A percentile compares a stretch with the other conserved stretches of the same genome.
Evolutionary conservation across 2,888 invertebrate genomes (phyloP).

Genomic region (Nomada hirtipes): DNA sequence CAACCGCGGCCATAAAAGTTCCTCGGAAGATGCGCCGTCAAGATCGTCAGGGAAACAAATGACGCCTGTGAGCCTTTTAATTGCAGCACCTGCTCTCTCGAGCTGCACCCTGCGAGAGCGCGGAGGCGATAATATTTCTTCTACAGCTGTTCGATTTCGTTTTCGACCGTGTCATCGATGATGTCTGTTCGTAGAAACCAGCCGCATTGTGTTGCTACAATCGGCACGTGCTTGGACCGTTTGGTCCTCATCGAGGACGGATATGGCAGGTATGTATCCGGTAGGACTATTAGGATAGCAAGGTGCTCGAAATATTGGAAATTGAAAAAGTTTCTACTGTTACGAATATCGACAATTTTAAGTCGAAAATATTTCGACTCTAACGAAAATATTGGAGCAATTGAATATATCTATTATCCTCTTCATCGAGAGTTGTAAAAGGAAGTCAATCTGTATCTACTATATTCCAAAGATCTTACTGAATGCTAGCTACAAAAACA

Average conservation of each 20-base stretch:
- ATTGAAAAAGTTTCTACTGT: too few relatives aligned
- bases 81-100: constrained; percentile 78
- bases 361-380: too few relatives aligned
- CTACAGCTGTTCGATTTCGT: constrained; percentile 75
- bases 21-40: constrained; percentile 70
- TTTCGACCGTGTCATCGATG: constrained; percentile 65
- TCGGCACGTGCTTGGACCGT: not conserved
- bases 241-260: not conserved
- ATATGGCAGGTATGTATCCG: too few relatives aligned
- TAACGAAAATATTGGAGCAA: too few relatives aligned
- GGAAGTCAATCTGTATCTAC: too few relatives aligned
- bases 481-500: too few relatives aligned
- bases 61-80: constrained; percentile 78
- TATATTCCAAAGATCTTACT: too few relatives aligned
- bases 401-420: too few relatives aligned
- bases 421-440: too few relatives aligned
- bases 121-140: constrained; percentile 72
- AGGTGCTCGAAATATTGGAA: too few relatives aligned
- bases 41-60: constrained; percentile 78
- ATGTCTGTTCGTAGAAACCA: constrained; percentile 25
- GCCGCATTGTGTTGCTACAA: constrained; percentile 5
- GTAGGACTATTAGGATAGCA: too few relatives aligned
- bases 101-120: constrained; percentile 62
- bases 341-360: too few relatives aligned
- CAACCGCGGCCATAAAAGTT: constrained; percentile 77